Evolutionary conservation across 2,113 vertebrate genomes (phyloP).

Genomic region (Mesitornis unicolor): DNA sequence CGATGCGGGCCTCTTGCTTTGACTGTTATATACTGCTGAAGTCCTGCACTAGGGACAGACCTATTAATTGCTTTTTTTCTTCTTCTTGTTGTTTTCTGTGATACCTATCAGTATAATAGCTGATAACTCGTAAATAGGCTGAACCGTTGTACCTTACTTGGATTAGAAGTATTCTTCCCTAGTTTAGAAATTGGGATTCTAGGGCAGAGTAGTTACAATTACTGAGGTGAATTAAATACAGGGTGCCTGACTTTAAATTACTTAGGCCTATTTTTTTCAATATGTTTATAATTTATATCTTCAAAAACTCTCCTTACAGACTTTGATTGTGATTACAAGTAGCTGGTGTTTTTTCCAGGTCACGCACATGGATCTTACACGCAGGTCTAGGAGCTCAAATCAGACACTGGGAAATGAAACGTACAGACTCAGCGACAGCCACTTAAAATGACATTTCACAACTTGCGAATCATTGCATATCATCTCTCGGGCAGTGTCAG

Average conservation of each 20-base stretch:
- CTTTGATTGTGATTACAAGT: background rate
- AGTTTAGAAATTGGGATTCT: background rate
- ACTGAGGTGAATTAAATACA: background rate
- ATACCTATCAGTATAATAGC: background rate
- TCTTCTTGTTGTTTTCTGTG: background rate
- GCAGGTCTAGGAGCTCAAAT: background rate
- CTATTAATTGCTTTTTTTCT: background rate
- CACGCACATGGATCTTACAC: background rate
- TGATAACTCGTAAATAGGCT: background rate
- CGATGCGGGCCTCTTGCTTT: background rate
- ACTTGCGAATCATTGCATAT: background rate
- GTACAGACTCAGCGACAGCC: background rate
- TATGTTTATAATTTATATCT: background rate
- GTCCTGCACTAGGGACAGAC: background rate
- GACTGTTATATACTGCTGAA: background rate
- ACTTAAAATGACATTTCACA: background rate
- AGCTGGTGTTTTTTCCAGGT: background rate
- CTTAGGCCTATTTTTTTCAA: background rate
- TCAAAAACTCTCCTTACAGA: background rate
- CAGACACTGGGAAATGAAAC: background rate
- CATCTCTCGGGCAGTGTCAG: background rate
- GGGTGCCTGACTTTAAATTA: background rate
- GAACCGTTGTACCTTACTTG: background rate
- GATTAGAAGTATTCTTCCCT: background rate
- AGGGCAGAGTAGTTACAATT: background rate